Base-by-base conservation (phyloP, 2,888 invertebrate genomes). In the Diplazon laetatorius region DNA sequence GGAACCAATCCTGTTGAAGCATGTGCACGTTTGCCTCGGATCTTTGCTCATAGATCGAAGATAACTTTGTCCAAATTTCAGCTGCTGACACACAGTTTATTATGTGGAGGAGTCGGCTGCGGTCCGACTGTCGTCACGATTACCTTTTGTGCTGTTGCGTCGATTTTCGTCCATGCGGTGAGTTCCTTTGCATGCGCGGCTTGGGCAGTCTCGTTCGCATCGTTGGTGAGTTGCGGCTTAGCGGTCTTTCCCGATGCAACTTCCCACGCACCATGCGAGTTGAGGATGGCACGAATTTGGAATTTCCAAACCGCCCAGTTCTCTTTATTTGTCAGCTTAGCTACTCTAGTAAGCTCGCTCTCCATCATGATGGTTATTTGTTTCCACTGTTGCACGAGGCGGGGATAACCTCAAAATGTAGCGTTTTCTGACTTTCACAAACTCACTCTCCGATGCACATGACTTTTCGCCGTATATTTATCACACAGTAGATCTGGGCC, bases 21-120 rank as follows among this genome's bases (percentile, higher is more conserved):
- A 82, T 63, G 46, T 84, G 81, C 20, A 82, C 76, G n/a, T 81
- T 83, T 0, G 83, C 71, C 55, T 85, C 85, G 0, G 78, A 81
- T 59, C 84, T 85, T 42, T 84, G 83, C 66, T 87, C 86, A 50
- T 84, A 87, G 1, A 86, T 78, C 3, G 72, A 66, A 0, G 70
- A 37, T 1, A 87, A 73, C 78, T 83, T 86, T 2, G 59, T 57
- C 85, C 86, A 87, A 86, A 88, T 87, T 16, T 83, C 80, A 14
- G 78, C 59, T 9, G 85, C 75, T 10, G 71, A 79, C 9, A 69
- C 12, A 60, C 86, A 85, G 77, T 85, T 85, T 60, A 84, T 77
- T 42, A 86, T 81, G 71, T 83, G 83, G 1, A 80, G 52, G 14
- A n/a, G 78, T 10, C n/a, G 39, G 12, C n/a, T 76, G 69, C 12